Evolutionary conservation across 1,140 invertebrate species (phyloP).

Genomic region (Drosophila sproati): DNA sequence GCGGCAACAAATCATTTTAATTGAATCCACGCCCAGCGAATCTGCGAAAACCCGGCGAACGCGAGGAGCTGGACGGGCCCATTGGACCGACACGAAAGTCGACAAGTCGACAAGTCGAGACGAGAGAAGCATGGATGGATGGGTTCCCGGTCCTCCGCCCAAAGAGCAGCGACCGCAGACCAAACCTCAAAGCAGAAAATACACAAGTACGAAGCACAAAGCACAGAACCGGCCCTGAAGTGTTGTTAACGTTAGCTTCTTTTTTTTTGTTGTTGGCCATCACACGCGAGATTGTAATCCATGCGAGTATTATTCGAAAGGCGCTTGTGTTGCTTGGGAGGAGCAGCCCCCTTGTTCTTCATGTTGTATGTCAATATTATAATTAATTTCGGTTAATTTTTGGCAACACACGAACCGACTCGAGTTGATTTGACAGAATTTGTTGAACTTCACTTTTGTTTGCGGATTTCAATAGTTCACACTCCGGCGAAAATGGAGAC

Average conservation of each 20-base stretch:
- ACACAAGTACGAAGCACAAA: conserved; percentile 17
- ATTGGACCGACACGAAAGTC: conserved; percentile 6
- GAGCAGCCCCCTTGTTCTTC: background rate
- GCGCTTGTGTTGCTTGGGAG: background rate
- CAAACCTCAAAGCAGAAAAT: conserved; percentile 27
- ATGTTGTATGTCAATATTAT: conserved; percentile 62
- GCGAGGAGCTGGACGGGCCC: conserved; percentile 16
- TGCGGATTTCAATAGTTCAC: conserved; percentile 61
- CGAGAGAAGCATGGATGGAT: background rate
- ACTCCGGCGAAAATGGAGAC: conserved; percentile 52
- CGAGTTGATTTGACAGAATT: conserved; percentile 61
- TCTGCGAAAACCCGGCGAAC: conserved; percentile 41
- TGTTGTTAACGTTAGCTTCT: conserved; percentile 39
- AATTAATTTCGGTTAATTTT: conserved; percentile 59
- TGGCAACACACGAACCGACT: conserved; percentile 58
- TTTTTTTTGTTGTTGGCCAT: conserved; percentile 5
- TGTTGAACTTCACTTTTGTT: conserved; percentile 26
- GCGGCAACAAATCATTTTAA: conserved; percentile 78
- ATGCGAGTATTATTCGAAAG: conserved; percentile 23
- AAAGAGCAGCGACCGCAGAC: conserved; percentile 6
- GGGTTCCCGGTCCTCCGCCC: conserved; percentile 13
- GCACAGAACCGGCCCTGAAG: conserved; percentile 32
- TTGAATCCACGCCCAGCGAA: conserved; percentile 73
- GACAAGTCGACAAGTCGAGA: background rate
- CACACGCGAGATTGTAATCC: conserved; percentile 74